phyloP scores from a whole-genome alignment of 2,888 invertebrate genomes.

The Pharmacophagus antenor region DNA sequence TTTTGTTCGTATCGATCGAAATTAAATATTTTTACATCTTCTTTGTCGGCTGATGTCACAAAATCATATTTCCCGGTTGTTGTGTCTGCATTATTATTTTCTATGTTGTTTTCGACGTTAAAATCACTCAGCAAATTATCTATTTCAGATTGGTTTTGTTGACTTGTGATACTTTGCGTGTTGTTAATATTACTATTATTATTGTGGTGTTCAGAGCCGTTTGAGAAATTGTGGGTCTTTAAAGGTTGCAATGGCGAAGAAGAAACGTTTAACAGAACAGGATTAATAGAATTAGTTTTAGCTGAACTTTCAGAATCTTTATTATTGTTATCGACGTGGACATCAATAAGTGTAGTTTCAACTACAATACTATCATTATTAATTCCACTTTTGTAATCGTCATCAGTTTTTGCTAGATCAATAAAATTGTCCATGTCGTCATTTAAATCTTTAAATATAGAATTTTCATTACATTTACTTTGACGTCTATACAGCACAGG shows the following conservation, averaged over 20 bases:
- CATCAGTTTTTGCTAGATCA: constrained; percentile 57
- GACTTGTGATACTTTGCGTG: constrained; percentile 61
- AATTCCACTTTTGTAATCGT: constrained; percentile 46
- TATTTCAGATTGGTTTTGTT: constrained; percentile 60
- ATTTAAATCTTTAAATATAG: constrained; percentile 68
- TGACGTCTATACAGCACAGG: constrained; percentile 87
- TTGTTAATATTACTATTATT: constrained; percentile 50
- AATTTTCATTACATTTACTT: constrained; percentile 72
- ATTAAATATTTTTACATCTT: constrained; percentile 75
- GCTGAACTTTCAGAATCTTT: constrained; percentile 56
- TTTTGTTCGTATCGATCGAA: constrained; percentile 77
- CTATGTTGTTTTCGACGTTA: constrained; percentile 49
- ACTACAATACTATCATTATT: constrained; percentile 64
- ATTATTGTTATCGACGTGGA: constrained; percentile 67
- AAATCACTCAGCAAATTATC: constrained; percentile 69
- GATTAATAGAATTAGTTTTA: constrained; percentile 63
- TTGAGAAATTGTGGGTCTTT: constrained; percentile 71
- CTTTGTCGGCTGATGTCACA: constrained; percentile 52
- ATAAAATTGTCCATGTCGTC: constrained; percentile 68
- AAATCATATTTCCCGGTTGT: constrained; percentile 44
- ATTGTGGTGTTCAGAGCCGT: constrained; percentile 67
- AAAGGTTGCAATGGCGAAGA: constrained; percentile 74
- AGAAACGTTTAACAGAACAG: constrained; percentile 69
- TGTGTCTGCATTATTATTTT: constrained; percentile 50
- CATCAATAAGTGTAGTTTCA: constrained; percentile 72